These are phyloP conservation scores for Sinohyriopsis cumingii DNA, from an alignment of 2,888 invertebrate species.

Conservation along the genomic window DNA sequence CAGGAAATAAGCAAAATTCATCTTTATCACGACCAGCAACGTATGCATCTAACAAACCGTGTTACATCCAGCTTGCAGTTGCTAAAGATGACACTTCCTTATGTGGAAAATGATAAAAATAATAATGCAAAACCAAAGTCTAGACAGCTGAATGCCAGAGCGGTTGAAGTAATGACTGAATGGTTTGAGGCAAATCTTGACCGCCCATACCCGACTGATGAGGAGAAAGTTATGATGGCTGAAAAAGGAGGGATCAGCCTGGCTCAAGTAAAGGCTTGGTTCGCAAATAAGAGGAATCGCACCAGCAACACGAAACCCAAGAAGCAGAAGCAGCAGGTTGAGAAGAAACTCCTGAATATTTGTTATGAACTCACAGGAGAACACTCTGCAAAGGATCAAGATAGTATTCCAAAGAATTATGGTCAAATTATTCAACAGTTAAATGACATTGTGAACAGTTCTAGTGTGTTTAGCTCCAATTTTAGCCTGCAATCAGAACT, in stretches of 20 bases:
- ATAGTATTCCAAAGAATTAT: slow-evolving; percentile 35
- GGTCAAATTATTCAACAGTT: slow-evolving; percentile 55
- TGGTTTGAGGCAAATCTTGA: slow-evolving; percentile 62
- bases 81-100: slow-evolving; percentile 53
- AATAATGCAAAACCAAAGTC: slow-evolving; percentile 38
- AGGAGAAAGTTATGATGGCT: slow-evolving; percentile 59
- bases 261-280: slow-evolving; percentile 67
- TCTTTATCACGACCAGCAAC: slow-evolving; percentile 50
- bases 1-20: slow-evolving; percentile 41
- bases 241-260: slow-evolving; percentile 54
- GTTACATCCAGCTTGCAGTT: slow-evolving; percentile 57
- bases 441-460: slow-evolving; percentile 50
- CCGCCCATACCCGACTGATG: slow-evolving; percentile 64
- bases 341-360: slow-evolving; percentile 48
- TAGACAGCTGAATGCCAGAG: slow-evolving; percentile 51
- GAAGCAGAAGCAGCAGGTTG: slow-evolving; percentile 55
- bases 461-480: slow-evolving; percentile 41
- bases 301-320: slow-evolving; percentile 66
- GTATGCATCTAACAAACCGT: slow-evolving; percentile 55
- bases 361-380: slow-evolving; percentile 40
- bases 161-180: slow-evolving; percentile 55
- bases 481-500: not conserved
- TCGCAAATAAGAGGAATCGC: slow-evolving; percentile 66
- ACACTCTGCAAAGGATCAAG: slow-evolving; percentile 12
- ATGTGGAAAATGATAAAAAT: slow-evolving; percentile 18